Evolutionary conservation across 2,113 vertebrate genomes (phyloP), one percentile per base, ranked within the genome.

Genomic region (Asarcornis scutulata): DNA sequence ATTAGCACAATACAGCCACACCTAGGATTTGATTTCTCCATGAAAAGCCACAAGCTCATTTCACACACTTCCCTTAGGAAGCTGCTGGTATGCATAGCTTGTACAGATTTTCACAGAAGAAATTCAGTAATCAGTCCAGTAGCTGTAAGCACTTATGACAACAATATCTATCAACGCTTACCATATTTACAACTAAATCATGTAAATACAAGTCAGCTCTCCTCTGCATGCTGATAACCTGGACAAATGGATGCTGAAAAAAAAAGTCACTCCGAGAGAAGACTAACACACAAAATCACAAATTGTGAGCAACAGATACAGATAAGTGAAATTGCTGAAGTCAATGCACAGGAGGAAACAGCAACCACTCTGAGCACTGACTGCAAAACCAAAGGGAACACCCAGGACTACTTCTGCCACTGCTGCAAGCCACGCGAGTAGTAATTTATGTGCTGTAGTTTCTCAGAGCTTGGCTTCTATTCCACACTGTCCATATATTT

Each of bases 111-210:
- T 73, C 89, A 95, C 95, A 62, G 53, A 40, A 92, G 67, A 86
- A 95, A 96, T 67, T 25, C 77, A 91, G 67, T 32, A 73, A 87
- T 89, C 84, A 88, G 86, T 80, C 73, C 93, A 67, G 74, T 10
- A 91, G 86, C 92, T 72, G 86, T 80, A 95, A 96, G 82, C 53
- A 58, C 94, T 93, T 91, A 58, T 81, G 96, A 96, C 85, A 96
- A 96, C 97, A 97, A 71, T 93, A 89, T 83, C 76, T 76, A 97
- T 95, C 87, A 92, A 95, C 91, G 56, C 79, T 88, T 80, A 46
- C 74, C 38, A 25, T 66, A 93, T 96, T 97, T 93, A 93, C 91
- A 97, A 88, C 81, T 75, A 95, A 96, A 95, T 82, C 96, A 95
- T 84, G 88, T 91, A 97, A 97, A 95, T 81, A 91, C 63, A 6